Conservation (phyloP, 2,113 vertebrate species). For the Silurus asotus region DNA sequence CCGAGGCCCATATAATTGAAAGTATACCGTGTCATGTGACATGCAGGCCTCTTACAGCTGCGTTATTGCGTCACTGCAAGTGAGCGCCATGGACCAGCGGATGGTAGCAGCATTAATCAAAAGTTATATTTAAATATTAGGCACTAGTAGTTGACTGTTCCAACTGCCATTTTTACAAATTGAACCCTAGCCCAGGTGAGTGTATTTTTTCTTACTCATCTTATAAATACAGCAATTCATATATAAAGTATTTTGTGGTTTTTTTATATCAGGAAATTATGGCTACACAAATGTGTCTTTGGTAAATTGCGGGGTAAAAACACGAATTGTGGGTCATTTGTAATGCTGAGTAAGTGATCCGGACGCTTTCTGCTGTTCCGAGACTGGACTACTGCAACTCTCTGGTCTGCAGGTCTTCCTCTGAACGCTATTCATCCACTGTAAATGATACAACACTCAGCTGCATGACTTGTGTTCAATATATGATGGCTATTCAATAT, state of each 20-base stretch:
- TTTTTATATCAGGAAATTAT: too few species aligned
- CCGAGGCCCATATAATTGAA: constrained; percentile 51
- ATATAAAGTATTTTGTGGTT: neutral
- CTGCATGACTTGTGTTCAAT: neutral
- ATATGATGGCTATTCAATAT: neutral
- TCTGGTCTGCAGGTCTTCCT: too few species aligned
- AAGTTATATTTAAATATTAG: constrained; percentile 6
- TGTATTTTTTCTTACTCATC: neutral
- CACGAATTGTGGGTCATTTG: too few species aligned
- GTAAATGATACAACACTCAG: too few species aligned
- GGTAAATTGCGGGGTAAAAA: neutral
- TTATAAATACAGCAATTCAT: neutral
- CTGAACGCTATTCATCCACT: too few species aligned
- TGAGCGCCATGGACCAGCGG: constrained; percentile 1
- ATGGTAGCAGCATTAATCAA: neutral
- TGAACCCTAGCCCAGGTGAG: too few species aligned
- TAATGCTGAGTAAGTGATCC: too few species aligned
- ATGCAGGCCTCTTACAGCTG: constrained; percentile 34
- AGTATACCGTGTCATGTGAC: constrained; percentile 32
- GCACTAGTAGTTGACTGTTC: neutral
- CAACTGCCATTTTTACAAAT: too few species aligned
- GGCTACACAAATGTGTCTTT: neutral
- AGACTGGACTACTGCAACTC: too few species aligned
- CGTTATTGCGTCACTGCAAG: constrained; percentile 32
- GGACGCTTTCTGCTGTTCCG: too few species aligned